These are phyloP conservation scores for Anhinga anhinga DNA, from an alignment of 2,113 vertebrate species.

Conservation along the genomic window DNA sequence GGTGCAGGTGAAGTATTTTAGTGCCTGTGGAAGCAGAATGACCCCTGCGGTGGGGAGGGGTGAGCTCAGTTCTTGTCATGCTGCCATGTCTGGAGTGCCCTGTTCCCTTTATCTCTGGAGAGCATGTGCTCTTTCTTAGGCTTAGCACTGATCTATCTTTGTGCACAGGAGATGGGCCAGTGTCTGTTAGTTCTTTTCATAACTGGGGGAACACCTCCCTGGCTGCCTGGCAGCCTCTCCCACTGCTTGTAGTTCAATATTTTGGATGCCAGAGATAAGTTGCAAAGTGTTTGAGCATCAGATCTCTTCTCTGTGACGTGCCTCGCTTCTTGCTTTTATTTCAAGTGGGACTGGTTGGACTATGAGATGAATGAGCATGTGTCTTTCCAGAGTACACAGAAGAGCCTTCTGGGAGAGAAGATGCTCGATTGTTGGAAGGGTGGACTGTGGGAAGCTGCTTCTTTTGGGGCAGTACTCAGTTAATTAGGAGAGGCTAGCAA, in stretches of 20 bases:
- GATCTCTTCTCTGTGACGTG: neutral
- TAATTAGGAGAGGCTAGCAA: neutral
- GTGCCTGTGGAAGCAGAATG: neutral
- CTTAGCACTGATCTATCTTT: neutral
- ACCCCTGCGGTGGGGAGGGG: neutral
- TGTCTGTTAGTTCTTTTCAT: neutral
- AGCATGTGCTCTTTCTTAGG: neutral
- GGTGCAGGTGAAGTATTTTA: neutral
- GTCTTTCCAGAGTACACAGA: neutral
- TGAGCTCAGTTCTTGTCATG: neutral
- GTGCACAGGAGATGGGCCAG: neutral
- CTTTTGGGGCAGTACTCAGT: neutral
- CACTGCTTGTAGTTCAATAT: neutral
- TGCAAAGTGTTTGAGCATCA: neutral
- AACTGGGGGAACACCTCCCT: neutral
- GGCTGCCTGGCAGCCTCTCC: neutral
- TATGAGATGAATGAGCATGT: neutral
- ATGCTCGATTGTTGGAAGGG: neutral
- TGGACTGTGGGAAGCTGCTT: neutral
- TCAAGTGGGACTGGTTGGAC: neutral
- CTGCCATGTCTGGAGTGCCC: fast-evolving
- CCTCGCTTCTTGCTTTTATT: neutral
- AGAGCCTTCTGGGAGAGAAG: neutral
- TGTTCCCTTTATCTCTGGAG: neutral
- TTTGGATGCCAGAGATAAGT: neutral